phyloP scores from a whole-genome alignment of 2,888 invertebrate genomes.

The Coecobrya sp. region DNA sequence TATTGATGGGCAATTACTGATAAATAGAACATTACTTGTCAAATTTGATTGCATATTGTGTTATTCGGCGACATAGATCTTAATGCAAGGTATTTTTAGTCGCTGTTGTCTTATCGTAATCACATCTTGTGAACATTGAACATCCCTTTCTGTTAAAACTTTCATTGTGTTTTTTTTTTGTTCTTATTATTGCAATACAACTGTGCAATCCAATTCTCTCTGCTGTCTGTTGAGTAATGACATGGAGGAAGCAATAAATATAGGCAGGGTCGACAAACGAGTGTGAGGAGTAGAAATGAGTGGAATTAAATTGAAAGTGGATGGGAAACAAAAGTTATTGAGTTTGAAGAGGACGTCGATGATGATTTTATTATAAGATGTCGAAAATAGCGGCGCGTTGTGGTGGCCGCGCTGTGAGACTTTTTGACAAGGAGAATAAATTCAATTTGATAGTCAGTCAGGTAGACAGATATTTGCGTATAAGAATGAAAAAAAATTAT shows the following conservation, averaged over 20 bases:
- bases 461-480: not conserved
- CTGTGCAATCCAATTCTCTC: not conserved
- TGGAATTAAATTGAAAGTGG: constrained; percentile 36
- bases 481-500: not conserved
- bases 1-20: constrained; percentile 52
- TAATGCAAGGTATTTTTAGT: constrained; percentile 25
- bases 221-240: constrained; percentile 3
- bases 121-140: not conserved
- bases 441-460: not conserved
- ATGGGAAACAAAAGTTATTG: constrained; percentile 19
- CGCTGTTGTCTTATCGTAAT: constrained; percentile 12
- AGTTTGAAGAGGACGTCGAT: not conserved
- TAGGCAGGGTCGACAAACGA: constrained; percentile 2
- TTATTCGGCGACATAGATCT: constrained; percentile 25
- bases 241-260: constrained; percentile 34
- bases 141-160: not conserved
- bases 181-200: not conserved
- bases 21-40: constrained; percentile 58
- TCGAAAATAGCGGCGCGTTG: not conserved
- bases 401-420: not conserved
- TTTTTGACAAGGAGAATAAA: not conserved
- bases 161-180: not conserved
- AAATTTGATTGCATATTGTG: constrained; percentile 53
- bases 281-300: not conserved
- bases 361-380: constrained; percentile 16